Evolutionary conservation across 1,140 invertebrate genomes (phyloP).

Genomic region (Dendroctonus ponderosae): DNA sequence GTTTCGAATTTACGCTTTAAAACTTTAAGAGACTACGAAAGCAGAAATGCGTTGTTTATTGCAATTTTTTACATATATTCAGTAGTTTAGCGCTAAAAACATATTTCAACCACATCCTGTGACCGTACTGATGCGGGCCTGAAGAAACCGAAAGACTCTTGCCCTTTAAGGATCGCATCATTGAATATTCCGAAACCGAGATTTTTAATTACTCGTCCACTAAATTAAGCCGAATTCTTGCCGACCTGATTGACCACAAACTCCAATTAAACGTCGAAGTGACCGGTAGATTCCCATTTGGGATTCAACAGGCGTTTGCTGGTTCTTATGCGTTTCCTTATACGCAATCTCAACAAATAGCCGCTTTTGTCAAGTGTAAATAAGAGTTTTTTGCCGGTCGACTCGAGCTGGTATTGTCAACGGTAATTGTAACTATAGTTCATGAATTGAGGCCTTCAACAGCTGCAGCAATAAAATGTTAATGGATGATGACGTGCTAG

Average conservation of each 20-base stretch:
- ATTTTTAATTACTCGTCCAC: constrained; percentile 16
- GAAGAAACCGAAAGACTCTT: too few species aligned
- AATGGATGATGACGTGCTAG: too few species aligned
- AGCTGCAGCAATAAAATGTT: too few species aligned
- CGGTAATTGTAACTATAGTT: constrained; percentile 7
- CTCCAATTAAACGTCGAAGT: constrained; percentile 32
- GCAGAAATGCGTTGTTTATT: too few species aligned
- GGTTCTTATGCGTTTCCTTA: constrained; percentile 28
- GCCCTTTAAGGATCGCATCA: too few species aligned
- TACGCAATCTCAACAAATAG: constrained; percentile 18
- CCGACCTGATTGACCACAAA: constrained; percentile 27
- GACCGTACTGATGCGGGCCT: too few species aligned
- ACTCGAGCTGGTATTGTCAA: constrained; percentile 22
- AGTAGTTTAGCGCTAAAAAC: too few species aligned
- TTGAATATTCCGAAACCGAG: background rate
- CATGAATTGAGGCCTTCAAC: constrained; percentile 1
- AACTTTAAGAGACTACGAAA: too few species aligned
- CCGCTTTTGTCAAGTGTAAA: constrained; percentile 20
- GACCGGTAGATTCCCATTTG: constrained; percentile 27
- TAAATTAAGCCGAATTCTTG: constrained; percentile 23
- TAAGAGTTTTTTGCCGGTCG: constrained; percentile 18
- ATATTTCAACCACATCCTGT: too few species aligned
- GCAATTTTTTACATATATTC: too few species aligned
- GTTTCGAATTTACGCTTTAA: too few species aligned
- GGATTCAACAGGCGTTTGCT: constrained; percentile 32